Conservation (phyloP, 53 echinoderm and acorn worm species). For the Antedon mediterranea region DNA sequence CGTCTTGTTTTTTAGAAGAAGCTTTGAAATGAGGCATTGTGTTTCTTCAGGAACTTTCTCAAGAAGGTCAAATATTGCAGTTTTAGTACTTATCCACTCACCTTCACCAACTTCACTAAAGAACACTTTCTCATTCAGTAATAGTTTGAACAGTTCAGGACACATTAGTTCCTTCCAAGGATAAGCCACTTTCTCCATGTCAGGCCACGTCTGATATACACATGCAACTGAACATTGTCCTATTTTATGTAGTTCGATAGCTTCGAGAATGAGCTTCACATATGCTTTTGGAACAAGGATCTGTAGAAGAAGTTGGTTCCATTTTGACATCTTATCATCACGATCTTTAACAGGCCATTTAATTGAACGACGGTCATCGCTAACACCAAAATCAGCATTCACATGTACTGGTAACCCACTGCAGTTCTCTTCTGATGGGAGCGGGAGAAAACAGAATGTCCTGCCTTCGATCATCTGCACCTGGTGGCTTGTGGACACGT, state of each 20-base stretch:
- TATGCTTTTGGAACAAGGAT: slow-evolving; percentile 52
- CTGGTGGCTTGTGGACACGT: slow-evolving; percentile 23
- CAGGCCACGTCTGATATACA: slow-evolving; percentile 37
- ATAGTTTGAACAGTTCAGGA: slow-evolving; percentile 13
- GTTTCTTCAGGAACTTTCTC: no score
- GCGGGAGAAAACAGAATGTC: slow-evolving; percentile 48
- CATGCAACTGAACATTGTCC: neutral
- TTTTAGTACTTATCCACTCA: no score
- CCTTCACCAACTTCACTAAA: slow-evolving; percentile 19
- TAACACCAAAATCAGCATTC: slow-evolving; percentile 66
- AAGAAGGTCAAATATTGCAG: no score
- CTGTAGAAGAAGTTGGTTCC: slow-evolving; percentile 49
- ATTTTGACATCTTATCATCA: slow-evolving; percentile 41
- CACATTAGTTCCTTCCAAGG: slow-evolving; percentile 36
- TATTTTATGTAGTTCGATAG: neutral
- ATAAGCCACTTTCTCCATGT: neutral
- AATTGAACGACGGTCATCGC: slow-evolving; percentile 35
- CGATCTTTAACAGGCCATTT: slow-evolving; percentile 45
- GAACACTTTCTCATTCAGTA: slow-evolving; percentile 23
- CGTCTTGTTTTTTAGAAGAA: no score
- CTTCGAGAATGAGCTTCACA: slow-evolving; percentile 18
- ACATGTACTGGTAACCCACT: no score
- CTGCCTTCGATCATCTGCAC: neutral
- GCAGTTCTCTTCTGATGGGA: slow-evolving; percentile 28
- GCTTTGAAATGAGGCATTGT: no score